These are phyloP conservation scores for Cercopithecus hamlyni DNA, from an alignment of 2,797 vertebrate species.

Conservation along the genomic window DNA sequence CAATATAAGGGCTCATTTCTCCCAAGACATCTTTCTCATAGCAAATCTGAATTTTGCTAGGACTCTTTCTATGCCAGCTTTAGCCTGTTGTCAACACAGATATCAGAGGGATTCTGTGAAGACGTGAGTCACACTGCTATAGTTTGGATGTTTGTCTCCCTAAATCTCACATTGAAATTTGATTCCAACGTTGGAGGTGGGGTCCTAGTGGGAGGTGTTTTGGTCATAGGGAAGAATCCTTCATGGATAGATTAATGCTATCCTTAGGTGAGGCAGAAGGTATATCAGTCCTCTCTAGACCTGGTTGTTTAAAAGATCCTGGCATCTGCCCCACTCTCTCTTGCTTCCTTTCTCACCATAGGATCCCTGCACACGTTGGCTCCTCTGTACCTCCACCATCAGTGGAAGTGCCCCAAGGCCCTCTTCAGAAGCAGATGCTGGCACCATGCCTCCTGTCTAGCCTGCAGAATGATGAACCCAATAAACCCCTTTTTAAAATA, in stretches of 20 bases:
- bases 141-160: background rate
- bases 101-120: background rate
- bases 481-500: background rate
- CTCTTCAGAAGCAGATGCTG: background rate
- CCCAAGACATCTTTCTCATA: background rate
- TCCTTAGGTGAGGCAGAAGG: background rate
- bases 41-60: background rate
- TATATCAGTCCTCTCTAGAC: background rate
- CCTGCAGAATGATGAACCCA: background rate
- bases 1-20: background rate
- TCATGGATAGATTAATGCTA: background rate
- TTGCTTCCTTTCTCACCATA: background rate
- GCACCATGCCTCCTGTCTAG: background rate
- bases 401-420: background rate
- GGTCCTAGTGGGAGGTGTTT: background rate
- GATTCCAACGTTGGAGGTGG: background rate
- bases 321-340: background rate
- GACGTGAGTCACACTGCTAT: background rate
- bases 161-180: background rate
- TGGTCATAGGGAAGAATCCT: background rate
- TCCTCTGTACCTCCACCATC: background rate
- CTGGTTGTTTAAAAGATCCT: background rate
- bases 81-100: background rate
- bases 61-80: background rate
- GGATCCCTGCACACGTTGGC: background rate